Evolutionary conservation across 2,888 invertebrate genomes (phyloP), one percentile per base, ranked within the genome.

Genomic region (Ormia ochracea): DNA sequence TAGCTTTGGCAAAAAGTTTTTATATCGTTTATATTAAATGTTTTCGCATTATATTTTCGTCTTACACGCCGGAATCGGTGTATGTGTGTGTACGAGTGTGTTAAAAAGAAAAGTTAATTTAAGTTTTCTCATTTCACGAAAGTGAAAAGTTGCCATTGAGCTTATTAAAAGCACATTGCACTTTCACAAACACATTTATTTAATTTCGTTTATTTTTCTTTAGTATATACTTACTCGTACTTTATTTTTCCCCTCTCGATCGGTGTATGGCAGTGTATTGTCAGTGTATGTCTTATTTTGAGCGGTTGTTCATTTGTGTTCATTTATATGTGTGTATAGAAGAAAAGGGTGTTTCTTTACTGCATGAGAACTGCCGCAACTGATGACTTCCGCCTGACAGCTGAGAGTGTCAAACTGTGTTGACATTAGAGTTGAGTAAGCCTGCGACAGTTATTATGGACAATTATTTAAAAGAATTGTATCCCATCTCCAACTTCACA

Each of bases 91-190:
- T 45, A 23, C 9, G 33, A 17, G 14, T 6, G 3, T 4, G 41
- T 36, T 52, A 52, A 43, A 72, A 66, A 58, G 56, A 69, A 70
- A 80, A 66, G 72, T 76, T 76, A 72, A 80, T 80, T 75, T 72
- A 76, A 80, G 65, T 79, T 79, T 79, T 79, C 74, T 65, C 74
- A 79, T 79, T 80, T 80, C 50, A 61, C 48, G 61, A 76, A 76
- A 75, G 66, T 74, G 74, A 79, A 74, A 79, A 78, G 74, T 74
- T 74, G 69, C 74, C 69, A 79, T 74, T 79, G 69, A 74, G 78
- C 74, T 79, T 74, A 63, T 79, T 74, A 69, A 78, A 78, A 74
- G 56, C 58, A 65, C 73, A 73, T 74, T 78, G 68, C 68, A 78
- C 68, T 69, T 69, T 17, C 31, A 21, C 1, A 52, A 63, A 58